phyloP scores from a whole-genome alignment of 2,888 invertebrate genomes.

The Acleris literana region DNA sequence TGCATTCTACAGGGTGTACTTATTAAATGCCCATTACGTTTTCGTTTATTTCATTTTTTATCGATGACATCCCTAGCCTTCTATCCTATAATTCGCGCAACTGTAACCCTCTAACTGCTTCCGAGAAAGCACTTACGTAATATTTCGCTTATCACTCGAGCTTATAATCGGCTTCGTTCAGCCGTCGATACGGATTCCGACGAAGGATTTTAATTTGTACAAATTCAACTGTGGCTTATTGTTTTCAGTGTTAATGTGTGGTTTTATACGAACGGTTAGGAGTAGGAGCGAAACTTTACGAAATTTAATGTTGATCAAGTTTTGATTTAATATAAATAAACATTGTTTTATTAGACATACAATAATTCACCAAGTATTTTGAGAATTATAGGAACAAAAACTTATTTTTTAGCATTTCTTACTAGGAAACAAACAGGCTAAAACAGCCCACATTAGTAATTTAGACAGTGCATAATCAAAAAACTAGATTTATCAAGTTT shows the following conservation, averaged over 20 bases:
- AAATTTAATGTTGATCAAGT: too few relatives aligned
- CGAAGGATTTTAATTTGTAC: slow-evolving; percentile 47
- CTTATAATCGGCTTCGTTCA: slow-evolving; percentile 41
- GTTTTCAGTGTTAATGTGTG: slow-evolving; percentile 25
- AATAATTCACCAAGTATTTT: too few relatives aligned
- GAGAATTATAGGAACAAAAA: too few relatives aligned
- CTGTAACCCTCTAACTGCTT: neutral
- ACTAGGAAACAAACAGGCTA: too few relatives aligned
- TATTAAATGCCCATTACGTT: too few relatives aligned
- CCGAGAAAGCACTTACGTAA: neutral
- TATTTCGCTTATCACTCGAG: slow-evolving; percentile 20
- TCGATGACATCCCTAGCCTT: neutral
- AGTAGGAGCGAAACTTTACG: neutral
- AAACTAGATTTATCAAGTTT: too few relatives aligned
- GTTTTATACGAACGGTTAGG: neutral
- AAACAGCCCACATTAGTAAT: too few relatives aligned
- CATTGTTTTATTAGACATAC: too few relatives aligned
- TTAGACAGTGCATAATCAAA: too few relatives aligned
- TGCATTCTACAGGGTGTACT: too few relatives aligned
- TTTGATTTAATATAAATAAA: too few relatives aligned
- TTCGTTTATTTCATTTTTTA: neutral
- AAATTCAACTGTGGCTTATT: slow-evolving; percentile 42
- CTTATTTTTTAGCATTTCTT: too few relatives aligned
- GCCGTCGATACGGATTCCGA: slow-evolving; percentile 33
- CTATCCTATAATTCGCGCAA: neutral